phyloP scores from a whole-genome alignment of 2,888 invertebrate genomes.

The Drosophila villosipedis region DNA sequence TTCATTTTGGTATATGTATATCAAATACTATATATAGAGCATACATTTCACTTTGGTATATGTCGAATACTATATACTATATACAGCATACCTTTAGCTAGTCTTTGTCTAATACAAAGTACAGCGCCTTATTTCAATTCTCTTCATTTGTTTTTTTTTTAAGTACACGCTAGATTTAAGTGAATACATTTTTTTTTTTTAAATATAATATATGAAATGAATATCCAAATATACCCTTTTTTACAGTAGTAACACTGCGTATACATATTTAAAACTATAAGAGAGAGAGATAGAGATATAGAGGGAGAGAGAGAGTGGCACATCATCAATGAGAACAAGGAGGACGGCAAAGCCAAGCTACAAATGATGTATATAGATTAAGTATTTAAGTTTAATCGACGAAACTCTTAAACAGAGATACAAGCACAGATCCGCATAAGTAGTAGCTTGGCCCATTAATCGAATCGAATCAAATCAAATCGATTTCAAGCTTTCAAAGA shows the following conservation, averaged over 20 bases:
- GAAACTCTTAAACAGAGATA: neutral
- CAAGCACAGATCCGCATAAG: neutral
- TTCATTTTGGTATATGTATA: conserved; percentile 10
- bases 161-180: conserved; percentile 49
- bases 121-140: conserved; percentile 40
- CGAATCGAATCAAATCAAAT: conserved; percentile 2
- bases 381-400: conserved; percentile 27
- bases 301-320: neutral
- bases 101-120: conserved; percentile 41
- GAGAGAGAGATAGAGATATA: neutral
- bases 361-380: conserved; percentile 44
- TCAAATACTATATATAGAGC: neutral
- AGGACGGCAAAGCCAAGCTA: conserved; percentile 44
- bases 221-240: conserved; percentile 42
- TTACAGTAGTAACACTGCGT: conserved; percentile 22
- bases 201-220: conserved; percentile 24
- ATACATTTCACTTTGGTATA: conserved; percentile 16
- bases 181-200: conserved; percentile 42
- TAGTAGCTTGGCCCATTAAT: neutral
- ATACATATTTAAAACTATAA: conserved; percentile 7
- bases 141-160: conserved; percentile 19
- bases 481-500: conserved; percentile 5
- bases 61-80: conserved; percentile 28
- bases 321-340: neutral
- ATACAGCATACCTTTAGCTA: conserved; percentile 25